These are phyloP conservation scores for Unio delphinus DNA, from an alignment of 2,888 invertebrate species.

Conservation along the genomic window DNA sequence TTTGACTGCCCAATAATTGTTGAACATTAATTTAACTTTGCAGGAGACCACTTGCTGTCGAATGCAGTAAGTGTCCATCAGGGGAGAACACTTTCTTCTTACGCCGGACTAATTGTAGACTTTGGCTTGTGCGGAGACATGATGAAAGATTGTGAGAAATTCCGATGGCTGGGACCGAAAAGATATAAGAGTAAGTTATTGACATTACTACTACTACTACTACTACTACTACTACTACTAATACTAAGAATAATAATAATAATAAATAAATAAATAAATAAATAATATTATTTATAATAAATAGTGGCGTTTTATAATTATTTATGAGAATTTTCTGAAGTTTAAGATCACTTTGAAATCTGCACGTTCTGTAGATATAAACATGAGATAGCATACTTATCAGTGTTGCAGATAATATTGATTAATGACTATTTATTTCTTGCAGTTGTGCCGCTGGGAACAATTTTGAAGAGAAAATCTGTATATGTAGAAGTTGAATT, in stretches of 20 bases:
- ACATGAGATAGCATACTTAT: too few species aligned
- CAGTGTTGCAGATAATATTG: too few species aligned
- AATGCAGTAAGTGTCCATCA: conserved; percentile 57
- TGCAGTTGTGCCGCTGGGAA: conserved; percentile 50
- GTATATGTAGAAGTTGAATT: conserved; percentile 54
- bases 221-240: too few species aligned
- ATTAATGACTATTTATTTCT: background rate
- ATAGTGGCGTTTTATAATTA: too few species aligned
- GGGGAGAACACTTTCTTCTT: conserved; percentile 43
- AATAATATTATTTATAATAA: too few species aligned
- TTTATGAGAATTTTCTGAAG: too few species aligned
- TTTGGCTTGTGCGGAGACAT: conserved; percentile 61
- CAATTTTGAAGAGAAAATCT: conserved; percentile 43
- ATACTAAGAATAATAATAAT: too few species aligned
- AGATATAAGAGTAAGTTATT: conserved; percentile 51
- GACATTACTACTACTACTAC: too few species aligned
- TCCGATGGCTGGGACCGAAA: conserved; percentile 57
- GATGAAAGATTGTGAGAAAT: conserved; percentile 61
- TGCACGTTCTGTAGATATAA: too few species aligned
- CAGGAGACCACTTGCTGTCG: conserved; percentile 43
- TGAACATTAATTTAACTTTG: background rate
- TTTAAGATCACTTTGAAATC: too few species aligned
- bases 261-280: too few species aligned
- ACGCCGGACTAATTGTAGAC: conserved; percentile 51
- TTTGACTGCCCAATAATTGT: too few species aligned